These are phyloP conservation scores for Enteromius mattozi DNA, from an alignment of 2,797 vertebrate genomes.

Conservation along the genomic window DNA sequence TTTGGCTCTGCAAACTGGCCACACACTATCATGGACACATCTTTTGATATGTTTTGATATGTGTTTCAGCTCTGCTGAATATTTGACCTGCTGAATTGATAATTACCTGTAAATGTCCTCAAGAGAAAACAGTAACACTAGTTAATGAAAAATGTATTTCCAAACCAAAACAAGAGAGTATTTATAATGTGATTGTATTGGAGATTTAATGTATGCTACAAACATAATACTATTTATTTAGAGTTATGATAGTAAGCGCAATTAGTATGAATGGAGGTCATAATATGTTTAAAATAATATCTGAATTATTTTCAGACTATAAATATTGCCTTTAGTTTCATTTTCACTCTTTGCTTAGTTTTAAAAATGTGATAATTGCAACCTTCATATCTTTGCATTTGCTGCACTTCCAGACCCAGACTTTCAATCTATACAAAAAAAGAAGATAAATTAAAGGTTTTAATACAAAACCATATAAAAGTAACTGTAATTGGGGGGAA, in stretches of 20 bases:
- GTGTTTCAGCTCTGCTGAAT: not conserved
- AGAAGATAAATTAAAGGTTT: not conserved
- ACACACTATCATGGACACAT: not conserved
- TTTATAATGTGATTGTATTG: not conserved
- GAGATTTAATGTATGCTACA: not conserved
- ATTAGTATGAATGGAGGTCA: not conserved
- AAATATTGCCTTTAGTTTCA: not conserved
- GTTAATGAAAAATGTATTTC: not conserved
- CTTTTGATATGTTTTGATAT: not conserved
- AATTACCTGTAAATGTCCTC: not conserved
- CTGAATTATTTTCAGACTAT: not conserved
- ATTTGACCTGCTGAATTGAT: not conserved
- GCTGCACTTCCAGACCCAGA: not conserved
- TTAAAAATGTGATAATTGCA: too few relatives aligned
- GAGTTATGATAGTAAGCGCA: not conserved
- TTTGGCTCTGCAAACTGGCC: conserved; percentile 23
- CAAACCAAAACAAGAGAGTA: not conserved
- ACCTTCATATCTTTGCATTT: not conserved
- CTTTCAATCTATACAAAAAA: not conserved
- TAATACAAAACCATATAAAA: not conserved
- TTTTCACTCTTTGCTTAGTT: not conserved
- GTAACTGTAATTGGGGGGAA: not conserved
- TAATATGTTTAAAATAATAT: not conserved
- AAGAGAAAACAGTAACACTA: not conserved
- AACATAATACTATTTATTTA: not conserved